These are phyloP conservation scores for Heliconius ethilla DNA, from an alignment of 2,888 invertebrate species.

Conservation along the genomic window DNA sequence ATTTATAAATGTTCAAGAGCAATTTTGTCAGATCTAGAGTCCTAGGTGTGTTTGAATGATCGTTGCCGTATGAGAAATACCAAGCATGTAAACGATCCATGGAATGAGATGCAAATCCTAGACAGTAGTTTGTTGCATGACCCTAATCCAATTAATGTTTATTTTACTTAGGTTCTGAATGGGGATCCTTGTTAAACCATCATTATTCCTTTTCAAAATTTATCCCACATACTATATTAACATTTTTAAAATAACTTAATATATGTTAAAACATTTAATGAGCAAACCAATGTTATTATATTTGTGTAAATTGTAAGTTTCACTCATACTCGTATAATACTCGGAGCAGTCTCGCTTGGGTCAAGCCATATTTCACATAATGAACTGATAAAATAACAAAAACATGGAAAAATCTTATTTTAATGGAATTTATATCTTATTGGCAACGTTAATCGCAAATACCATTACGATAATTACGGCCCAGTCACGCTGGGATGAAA, in stretches of 20 bases:
- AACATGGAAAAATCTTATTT: neutral
- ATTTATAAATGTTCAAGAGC: neutral
- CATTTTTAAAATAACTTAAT: neutral
- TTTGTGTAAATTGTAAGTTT: neutral
- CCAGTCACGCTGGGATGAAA: neutral
- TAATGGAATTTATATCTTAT: neutral
- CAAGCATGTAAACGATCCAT: conserved; percentile 59
- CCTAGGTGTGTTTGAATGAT: conserved; percentile 34
- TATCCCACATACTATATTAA: neutral
- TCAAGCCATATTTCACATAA: neutral
- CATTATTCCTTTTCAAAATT: neutral
- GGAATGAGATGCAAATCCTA: conserved; percentile 58
- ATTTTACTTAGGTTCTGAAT: conserved; percentile 51
- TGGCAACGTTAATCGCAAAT: neutral
- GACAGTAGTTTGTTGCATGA: conserved; percentile 65
- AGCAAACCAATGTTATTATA: neutral
- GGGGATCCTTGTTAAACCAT: conserved; percentile 39
- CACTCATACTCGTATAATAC: neutral
- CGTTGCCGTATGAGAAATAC: conserved; percentile 34
- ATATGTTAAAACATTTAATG: neutral
- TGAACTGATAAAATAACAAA: neutral
- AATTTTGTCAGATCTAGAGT: conserved; percentile 34
- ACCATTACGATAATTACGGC: neutral
- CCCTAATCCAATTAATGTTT: conserved; percentile 50
- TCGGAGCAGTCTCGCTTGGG: neutral